Percentiles rank a stretch among this genome's conserved stretches.
Evolutionary conservation across 2,113 vertebrate species (phyloP).

Genomic region (Chionis minor): DNA sequence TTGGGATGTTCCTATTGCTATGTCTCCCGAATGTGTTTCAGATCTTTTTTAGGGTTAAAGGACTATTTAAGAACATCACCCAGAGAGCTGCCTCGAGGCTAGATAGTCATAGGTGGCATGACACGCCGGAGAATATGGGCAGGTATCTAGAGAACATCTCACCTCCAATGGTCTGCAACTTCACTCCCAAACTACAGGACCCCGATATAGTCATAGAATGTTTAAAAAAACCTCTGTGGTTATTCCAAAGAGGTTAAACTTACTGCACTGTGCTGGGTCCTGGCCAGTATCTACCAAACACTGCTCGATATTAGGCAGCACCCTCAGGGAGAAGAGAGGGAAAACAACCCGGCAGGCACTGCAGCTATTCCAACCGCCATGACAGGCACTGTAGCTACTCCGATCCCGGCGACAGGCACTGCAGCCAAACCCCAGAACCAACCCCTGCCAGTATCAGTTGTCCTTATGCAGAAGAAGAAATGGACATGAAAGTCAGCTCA

Average conservation of each 20-base stretch:
- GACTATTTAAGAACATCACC: neutral
- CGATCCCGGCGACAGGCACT: no score
- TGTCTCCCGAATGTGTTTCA: neutral
- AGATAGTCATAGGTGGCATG: neutral
- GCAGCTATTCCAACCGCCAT: no score
- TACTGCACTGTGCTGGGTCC: neutral
- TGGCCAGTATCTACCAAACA: neutral
- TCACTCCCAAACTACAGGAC: neutral
- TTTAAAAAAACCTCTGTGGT: neutral
- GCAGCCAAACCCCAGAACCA: no score
- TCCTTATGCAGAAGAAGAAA: no score
- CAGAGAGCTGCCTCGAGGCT: neutral
- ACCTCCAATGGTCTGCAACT: neutral
- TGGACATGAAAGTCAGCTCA: no score
- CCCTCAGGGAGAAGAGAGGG: neutral
- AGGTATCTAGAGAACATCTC: neutral
- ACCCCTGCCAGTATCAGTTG: no score
- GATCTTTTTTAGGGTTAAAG: neutral
- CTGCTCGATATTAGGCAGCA: neutral
- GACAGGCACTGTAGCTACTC: no score
- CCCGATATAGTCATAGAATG: neutral
- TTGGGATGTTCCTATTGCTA: neutral
- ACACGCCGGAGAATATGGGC: neutral
- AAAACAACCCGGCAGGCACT: neutral
- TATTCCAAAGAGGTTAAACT: neutral